Conservation (phyloP, 2,888 invertebrate genomes). For the Chrysolina haemoptera region DNA sequence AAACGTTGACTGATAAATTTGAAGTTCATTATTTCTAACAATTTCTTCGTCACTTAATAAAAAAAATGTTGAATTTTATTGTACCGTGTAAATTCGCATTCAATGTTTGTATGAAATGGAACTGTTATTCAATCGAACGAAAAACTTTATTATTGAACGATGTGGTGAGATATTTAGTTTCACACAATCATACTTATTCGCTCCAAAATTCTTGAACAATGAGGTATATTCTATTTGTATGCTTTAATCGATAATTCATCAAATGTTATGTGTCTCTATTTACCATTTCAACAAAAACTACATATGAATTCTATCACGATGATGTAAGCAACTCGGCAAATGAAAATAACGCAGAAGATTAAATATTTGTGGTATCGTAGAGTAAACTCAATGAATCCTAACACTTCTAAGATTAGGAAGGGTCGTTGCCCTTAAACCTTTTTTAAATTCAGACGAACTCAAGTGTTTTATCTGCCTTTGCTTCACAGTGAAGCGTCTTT, state of each 20-base stretch:
- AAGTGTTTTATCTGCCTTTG: slow-evolving; percentile 46
- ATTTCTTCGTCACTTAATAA: no score
- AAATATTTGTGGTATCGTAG: slow-evolving; percentile 45
- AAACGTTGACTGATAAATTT: no score
- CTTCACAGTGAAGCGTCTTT: slow-evolving; percentile 23
- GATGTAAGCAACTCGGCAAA: slow-evolving; percentile 29
- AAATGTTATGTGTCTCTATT: slow-evolving; percentile 20
- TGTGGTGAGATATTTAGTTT: no score
- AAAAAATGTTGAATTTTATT: no score
- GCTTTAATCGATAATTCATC: slow-evolving; percentile 11
- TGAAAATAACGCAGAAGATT: slow-evolving; percentile 32
- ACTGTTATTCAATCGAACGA: background rate
- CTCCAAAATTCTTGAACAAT: background rate
- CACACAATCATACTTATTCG: no score
- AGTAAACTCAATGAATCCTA: slow-evolving; percentile 54
- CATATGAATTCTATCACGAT: slow-evolving; percentile 4
- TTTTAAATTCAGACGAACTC: slow-evolving; percentile 53
- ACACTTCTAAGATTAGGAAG: slow-evolving; percentile 63
- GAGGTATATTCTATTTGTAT: slow-evolving; percentile 15
- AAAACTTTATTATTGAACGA: background rate
- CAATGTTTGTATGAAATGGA: no score
- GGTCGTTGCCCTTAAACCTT: slow-evolving; percentile 62
- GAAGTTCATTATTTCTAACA: no score
- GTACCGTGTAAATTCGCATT: no score
- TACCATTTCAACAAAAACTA: slow-evolving; percentile 25